Evolutionary conservation across 2,888 invertebrate genomes (phyloP).

Genomic region (Cephus sareptanus): DNA sequence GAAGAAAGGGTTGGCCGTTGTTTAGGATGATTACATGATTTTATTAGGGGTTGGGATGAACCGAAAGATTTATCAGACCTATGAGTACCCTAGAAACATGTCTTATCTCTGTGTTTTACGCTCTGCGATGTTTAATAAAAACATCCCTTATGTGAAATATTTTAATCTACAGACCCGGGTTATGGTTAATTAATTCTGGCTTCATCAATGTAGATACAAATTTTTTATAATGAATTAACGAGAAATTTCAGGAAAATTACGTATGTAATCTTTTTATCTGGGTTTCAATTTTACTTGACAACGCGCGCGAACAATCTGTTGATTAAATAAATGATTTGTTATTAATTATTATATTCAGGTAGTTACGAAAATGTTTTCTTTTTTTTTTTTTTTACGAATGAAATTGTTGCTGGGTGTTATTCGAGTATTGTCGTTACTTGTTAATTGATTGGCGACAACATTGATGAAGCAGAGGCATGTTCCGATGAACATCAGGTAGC

Average conservation of each 20-base stretch:
- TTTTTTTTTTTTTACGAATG: no score
- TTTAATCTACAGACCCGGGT: neutral
- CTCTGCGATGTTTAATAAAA: slow-evolving; percentile 48
- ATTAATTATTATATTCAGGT: no score
- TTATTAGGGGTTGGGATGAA: neutral
- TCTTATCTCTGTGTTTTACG: slow-evolving; percentile 47
- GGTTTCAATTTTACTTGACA: no score
- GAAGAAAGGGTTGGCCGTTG: neutral
- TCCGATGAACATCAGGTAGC: neutral
- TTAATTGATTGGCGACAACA: neutral
- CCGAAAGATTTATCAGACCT: neutral
- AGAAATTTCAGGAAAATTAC: no score
- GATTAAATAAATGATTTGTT: no score
- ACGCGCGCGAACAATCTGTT: no score
- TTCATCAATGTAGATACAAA: neutral
- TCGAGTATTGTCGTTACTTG: neutral
- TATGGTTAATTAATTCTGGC: neutral
- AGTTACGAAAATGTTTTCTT: no score
- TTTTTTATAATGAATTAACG: neutral
- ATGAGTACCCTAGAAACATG: slow-evolving; percentile 25
- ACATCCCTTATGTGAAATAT: slow-evolving; percentile 10
- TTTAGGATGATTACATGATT: neutral
- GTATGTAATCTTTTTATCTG: no score
- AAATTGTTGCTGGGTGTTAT: neutral
- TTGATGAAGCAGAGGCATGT: neutral